Base-by-base conservation (phyloP, 2,888 invertebrate species). In the Andrena minutula region DNA sequence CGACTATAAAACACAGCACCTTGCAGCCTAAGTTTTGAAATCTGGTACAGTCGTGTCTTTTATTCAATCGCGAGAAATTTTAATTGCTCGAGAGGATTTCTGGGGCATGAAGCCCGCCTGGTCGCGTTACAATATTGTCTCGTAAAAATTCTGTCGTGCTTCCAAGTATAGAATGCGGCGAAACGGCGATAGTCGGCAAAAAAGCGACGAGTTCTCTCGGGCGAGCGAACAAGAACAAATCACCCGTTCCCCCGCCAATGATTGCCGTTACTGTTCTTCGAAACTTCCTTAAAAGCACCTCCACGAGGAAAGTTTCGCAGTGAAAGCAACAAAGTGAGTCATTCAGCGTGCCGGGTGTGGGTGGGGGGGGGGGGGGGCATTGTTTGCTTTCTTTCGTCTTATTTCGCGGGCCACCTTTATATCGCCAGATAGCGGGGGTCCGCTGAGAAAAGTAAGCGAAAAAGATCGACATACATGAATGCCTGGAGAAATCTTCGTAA, bases 241-340 rank as follows among this genome's bases (percentile, higher is more conserved):
- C 74, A 66, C 35, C 65, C 64, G 65, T 74, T 79, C 75, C 66
- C 66, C 65, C 78, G 79, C 73, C 74, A 82, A 86, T 85, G 82
- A 83, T 82, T 82, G 65, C 81, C 79, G 65, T 75, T 77, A 77
- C 74, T 66, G 64, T 81, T 83, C 81, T 76, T 74, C 63, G 82
- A 64, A 88, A 88, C 78, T 88, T 84, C 60, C 66, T 77, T 66
- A 63, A 80, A 84, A 77, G 76, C 70, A 61, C 66, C 76, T 51
- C 53, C 53, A 74, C 74, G 83, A 84, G 82, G 68, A 88, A 86
- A 88, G 78, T 88, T 88, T 56, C 64, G 49, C 64, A 75, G 75
- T 64, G 81, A 82, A 86, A 73, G 86, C 82, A 75, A 83, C 81
- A 81, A 86, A 82, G 72, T 77, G 81, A 86, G 86, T 83, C 83